phyloP scores from a whole-genome alignment of 2,797 vertebrate genomes.

The Cirrhinus mrigala region DNA sequence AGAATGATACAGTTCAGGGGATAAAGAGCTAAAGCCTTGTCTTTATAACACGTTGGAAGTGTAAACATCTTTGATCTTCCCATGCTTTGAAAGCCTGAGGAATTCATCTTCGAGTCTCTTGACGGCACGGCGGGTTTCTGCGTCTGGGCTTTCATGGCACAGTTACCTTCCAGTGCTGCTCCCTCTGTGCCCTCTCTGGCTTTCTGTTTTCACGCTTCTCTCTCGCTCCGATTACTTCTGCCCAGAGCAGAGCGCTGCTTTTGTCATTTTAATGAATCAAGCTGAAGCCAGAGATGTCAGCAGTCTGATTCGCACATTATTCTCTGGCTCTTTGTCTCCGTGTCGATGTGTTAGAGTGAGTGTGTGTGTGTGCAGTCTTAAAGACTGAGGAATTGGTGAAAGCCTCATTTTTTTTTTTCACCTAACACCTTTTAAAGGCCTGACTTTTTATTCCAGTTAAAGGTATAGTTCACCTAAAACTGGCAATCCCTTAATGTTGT shows the following conservation, averaged over 20 bases:
- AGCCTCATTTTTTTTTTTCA: not conserved
- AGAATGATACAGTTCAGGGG: constrained; percentile 53
- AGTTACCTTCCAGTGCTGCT: constrained; percentile 67
- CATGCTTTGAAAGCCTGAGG: constrained; percentile 56
- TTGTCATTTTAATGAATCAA: constrained; percentile 81
- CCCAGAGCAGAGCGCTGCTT: constrained; percentile 63
- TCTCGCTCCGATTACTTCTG: constrained; percentile 53
- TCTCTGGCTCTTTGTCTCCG: constrained; percentile 36
- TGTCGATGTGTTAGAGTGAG: constrained; percentile 9
- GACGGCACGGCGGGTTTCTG: constrained; percentile 61
- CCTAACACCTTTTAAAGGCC: not conserved
- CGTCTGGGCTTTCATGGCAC: constrained; percentile 51
- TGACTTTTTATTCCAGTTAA: constrained; percentile 60
- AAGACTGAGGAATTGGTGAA: not conserved
- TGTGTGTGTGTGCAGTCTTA: not conserved
- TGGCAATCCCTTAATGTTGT: constrained; percentile 19
- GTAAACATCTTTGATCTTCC: constrained; percentile 68
- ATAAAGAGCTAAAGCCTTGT: constrained; percentile 56
- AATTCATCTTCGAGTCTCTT: constrained; percentile 60
- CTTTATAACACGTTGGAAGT: constrained; percentile 54
- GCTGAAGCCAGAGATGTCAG: constrained; percentile 74
- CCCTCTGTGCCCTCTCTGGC: constrained; percentile 61
- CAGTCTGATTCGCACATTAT: constrained; percentile 57
- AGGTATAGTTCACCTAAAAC: not conserved
- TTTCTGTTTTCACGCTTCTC: constrained; percentile 30